Percentiles rank a stretch among this genome's conserved stretches.
Conservation (phyloP, 1,140 invertebrate genomes). For the Drosophila pandora region DNA sequence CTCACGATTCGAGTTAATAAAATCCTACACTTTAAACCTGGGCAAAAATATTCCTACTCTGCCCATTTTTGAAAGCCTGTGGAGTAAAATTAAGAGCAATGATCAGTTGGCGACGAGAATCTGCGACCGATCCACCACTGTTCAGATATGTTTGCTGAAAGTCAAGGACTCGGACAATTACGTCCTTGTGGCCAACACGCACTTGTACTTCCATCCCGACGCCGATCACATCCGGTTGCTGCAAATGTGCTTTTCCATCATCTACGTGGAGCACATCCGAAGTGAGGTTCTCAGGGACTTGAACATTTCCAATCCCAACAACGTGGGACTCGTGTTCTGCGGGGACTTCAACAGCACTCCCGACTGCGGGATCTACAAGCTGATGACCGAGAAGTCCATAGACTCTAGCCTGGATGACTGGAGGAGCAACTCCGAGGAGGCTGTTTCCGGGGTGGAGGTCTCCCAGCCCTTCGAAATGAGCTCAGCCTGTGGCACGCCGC, state of each 20-base stretch:
- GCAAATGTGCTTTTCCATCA: slow-evolving; percentile 88
- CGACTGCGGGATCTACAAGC: slow-evolving; percentile 90
- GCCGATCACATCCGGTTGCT: slow-evolving; percentile 94
- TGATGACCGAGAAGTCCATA: slow-evolving; percentile 88
- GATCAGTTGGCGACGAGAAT: slow-evolving; percentile 86
- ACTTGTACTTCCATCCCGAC: slow-evolving; percentile 96
- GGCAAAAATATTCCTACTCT: slow-evolving; percentile 86
- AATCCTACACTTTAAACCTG: slow-evolving; percentile 85
- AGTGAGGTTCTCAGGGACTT: slow-evolving; percentile 84
- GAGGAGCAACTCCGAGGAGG: slow-evolving; percentile 88
- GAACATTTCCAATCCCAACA: slow-evolving; percentile 84
- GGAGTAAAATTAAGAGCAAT: slow-evolving; percentile 86
- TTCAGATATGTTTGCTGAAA: slow-evolving; percentile 84
- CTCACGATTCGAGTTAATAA: slow-evolving; percentile 86
- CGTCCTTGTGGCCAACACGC: slow-evolving; percentile 93
- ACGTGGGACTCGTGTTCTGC: slow-evolving; percentile 87
- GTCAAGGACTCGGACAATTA: slow-evolving; percentile 86
- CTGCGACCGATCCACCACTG: slow-evolving; percentile 86
- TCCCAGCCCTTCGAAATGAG: slow-evolving; percentile 86
- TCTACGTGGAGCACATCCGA: slow-evolving; percentile 86
- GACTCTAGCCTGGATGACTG: slow-evolving; percentile 88
- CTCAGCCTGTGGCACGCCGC: slow-evolving; percentile 90
- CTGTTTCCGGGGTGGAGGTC: slow-evolving; percentile 86
- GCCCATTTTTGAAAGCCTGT: slow-evolving; percentile 85
- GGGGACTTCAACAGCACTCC: slow-evolving; percentile 95